A percentile compares a stretch with the other conserved stretches of the same genome.
Evolutionary conservation across 2,113 vertebrate species (phyloP).

Genomic region (Percopsis transmontana): DNA sequence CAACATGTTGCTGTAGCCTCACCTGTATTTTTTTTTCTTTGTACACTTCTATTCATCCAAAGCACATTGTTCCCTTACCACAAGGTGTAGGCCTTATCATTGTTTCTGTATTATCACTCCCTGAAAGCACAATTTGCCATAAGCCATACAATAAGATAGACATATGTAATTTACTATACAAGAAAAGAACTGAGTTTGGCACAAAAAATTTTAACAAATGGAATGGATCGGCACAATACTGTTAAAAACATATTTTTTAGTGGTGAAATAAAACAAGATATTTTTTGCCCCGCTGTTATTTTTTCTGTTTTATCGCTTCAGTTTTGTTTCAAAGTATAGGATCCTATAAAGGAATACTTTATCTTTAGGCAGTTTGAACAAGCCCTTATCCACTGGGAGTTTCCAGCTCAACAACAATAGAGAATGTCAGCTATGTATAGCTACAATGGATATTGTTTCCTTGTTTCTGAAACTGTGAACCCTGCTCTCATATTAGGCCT

Average conservation of each 20-base stretch:
- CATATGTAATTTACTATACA: conserved; percentile 3
- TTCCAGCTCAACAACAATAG: conserved; percentile 12
- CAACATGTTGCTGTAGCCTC: not conserved
- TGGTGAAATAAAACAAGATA: conserved; percentile 53
- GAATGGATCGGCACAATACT: conserved; percentile 10
- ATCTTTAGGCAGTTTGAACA: not conserved
- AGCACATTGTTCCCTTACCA: conserved; percentile 21
- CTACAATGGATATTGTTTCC: too few relatives aligned
- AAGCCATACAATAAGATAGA: conserved; percentile 26
- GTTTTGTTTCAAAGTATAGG: not conserved
- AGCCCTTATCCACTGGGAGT: conserved; percentile 4
- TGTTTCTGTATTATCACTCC: too few relatives aligned
- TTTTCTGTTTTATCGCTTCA: not conserved
- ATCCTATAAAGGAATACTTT: not conserved
- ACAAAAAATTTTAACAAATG: conserved; percentile 1
- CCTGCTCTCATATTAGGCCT: too few relatives aligned
- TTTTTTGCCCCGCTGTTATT: not conserved
- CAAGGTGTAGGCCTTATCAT: too few relatives aligned
- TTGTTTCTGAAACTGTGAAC: too few relatives aligned
- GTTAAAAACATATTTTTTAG: conserved; percentile 9
- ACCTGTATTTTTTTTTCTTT: not conserved
- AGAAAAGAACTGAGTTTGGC: not conserved
- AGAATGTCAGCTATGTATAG: not conserved
- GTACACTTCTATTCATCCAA: not conserved
- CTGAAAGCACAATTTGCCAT: conserved; percentile 43